These are phyloP conservation scores for Smithornis capensis DNA, from an alignment of 2,113 vertebrate genomes.

Conservation along the genomic window DNA sequence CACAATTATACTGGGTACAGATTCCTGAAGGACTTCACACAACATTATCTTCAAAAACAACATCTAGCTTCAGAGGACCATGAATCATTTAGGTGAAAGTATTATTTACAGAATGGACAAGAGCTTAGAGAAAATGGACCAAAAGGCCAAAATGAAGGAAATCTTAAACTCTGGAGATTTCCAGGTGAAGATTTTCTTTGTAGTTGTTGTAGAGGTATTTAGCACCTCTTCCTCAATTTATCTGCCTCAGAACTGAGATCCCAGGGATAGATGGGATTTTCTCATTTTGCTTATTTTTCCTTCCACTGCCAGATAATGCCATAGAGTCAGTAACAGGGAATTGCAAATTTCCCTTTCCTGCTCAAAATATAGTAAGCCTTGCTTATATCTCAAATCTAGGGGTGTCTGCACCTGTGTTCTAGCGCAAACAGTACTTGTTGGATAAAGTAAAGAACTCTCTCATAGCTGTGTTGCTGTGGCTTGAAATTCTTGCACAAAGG, in stretches of 20 bases:
- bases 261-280: background rate
- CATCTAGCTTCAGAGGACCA: rapidly evolving
- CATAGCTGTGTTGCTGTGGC: background rate
- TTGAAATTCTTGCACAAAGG: background rate
- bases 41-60: background rate
- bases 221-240: background rate
- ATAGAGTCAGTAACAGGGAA: background rate
- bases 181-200: background rate
- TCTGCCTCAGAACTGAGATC: background rate
- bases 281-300: background rate
- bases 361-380: background rate
- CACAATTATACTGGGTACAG: background rate
- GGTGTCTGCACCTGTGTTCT: background rate
- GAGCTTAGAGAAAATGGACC: background rate
- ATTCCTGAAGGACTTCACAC: background rate
- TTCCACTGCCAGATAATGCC: background rate
- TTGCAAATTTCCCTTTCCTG: background rate
- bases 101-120: background rate
- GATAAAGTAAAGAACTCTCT: background rate
- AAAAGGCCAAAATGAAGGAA: background rate
- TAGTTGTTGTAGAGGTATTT: background rate
- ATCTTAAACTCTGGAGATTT: background rate
- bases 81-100: background rate
- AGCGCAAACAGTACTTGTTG: background rate
- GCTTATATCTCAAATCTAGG: background rate